phyloP scores from a whole-genome alignment of 2,888 invertebrate species.

The Eurois occulta region DNA sequence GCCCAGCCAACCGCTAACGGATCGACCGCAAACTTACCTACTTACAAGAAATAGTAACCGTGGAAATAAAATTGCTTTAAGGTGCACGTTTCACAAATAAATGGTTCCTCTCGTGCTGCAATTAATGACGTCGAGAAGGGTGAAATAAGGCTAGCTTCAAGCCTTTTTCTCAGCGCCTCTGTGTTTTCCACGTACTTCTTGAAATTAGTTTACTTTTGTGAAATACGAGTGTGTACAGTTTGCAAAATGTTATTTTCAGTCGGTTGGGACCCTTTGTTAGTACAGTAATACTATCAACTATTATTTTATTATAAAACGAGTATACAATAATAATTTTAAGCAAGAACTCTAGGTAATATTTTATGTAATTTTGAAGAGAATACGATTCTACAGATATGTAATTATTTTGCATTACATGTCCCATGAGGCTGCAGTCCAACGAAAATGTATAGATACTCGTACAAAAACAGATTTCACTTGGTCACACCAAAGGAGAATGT shows the following conservation, averaged over 20 bases:
- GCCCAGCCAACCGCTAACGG: constrained; percentile 77
- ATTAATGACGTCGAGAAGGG: constrained; percentile 73
- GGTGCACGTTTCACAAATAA: constrained; percentile 72
- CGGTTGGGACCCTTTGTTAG: constrained; percentile 11
- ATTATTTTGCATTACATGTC: constrained; percentile 21
- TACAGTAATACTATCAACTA: background rate
- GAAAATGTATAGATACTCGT: background rate
- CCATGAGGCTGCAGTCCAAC: constrained; percentile 1
- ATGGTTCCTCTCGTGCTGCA: constrained; percentile 72
- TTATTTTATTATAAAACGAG: constrained; percentile 18
- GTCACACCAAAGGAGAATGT: background rate
- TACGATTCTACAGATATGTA: background rate
- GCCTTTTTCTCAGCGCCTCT: constrained; percentile 65
- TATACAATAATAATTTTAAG: background rate
- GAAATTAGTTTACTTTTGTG: constrained; percentile 64
- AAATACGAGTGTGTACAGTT: constrained; percentile 51
- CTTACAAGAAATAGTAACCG: constrained; percentile 67
- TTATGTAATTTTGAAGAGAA: background rate
- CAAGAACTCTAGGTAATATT: background rate
- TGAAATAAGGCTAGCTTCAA: constrained; percentile 68
- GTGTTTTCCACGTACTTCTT: constrained; percentile 61
- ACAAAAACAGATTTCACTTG: constrained; percentile 24
- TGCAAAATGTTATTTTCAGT: constrained; percentile 42
- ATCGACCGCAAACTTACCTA: constrained; percentile 73
- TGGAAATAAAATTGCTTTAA: constrained; percentile 70